Evolutionary conservation across 2,888 invertebrate genomes (phyloP), one percentile per base, ranked within the genome.

Genomic region (Antheraea assamensis): DNA sequence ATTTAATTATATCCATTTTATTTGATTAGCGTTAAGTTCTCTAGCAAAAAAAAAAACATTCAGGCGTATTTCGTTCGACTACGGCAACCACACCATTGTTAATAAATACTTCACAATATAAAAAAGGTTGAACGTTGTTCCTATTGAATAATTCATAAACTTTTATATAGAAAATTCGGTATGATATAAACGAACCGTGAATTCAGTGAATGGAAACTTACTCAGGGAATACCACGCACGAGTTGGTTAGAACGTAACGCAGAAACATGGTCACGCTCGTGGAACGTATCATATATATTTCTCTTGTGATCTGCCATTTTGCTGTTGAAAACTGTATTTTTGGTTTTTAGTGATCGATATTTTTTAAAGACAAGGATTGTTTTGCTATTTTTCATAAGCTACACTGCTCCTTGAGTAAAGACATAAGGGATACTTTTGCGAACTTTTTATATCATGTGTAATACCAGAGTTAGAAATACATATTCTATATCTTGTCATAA

Each of bases 111-210:
- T 75, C 80, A 82, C 81, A 78, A 81, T 81, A 82, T 83, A 86
- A 86, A 87, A 87, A 87, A 88, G 86, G 85, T 86, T 85, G 83
- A 85, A 84, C 82, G 79, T 81, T 81, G 78, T n/a, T n/a, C n/a
- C 80, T 77, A 77, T 80, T 91, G 89, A 90, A 91, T 91, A 82
- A 91, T 91, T 87, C 87, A 91, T 89, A 83, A 79, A 79, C 80
- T 81, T 84, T 85, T 83, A 84, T 84, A 84, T 83, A 84, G 82
- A 81, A 85, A 88, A 88, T 86, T 85, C 82, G 82, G 84, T 86
- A 86, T 80, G 81, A 82, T 80, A 80, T 84, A 88, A 90, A 91
- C 89, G 90, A 91, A 90, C 88, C 86, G 87, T 83, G 81, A 87
- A 86, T 84, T 49, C 49, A 68, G 74, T 78, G 83, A 85, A 85